These are phyloP conservation scores for Phoebastria nigripes DNA, from an alignment of 2,797 vertebrate genomes.

Conservation along the genomic window DNA sequence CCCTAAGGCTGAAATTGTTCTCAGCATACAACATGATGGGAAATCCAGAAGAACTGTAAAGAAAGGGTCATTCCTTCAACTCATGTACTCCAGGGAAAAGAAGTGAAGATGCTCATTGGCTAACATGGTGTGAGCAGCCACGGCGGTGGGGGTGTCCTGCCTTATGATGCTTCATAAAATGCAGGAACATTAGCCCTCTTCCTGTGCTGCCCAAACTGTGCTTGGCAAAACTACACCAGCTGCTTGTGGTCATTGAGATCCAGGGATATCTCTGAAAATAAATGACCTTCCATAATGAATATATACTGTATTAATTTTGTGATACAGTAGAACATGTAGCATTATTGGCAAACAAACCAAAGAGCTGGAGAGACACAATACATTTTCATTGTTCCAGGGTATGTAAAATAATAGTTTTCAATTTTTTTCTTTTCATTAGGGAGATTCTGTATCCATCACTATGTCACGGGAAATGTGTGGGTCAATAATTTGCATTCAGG, in stretches of 20 bases:
- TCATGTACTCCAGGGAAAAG: neutral
- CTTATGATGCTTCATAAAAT: neutral
- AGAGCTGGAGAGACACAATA: neutral
- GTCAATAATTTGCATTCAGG: constrained; percentile 71
- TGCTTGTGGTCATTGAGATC: neutral
- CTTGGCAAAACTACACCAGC: neutral
- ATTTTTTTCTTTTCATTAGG: constrained; percentile 20
- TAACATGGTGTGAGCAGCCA: neutral
- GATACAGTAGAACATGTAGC: neutral
- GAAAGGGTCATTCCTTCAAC: neutral
- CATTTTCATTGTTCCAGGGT: neutral
- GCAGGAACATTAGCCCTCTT: neutral
- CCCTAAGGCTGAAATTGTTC: constrained; percentile 20
- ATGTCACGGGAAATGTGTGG: constrained; percentile 57
- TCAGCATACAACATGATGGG: neutral
- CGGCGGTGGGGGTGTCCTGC: fast-evolving
- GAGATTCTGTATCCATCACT: constrained; percentile 39
- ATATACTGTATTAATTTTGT: neutral
- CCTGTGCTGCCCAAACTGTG: neutral
- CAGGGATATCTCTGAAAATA: neutral
- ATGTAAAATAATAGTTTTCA: neutral
- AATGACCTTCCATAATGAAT: neutral
- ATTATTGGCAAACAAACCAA: neutral
- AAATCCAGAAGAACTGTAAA: neutral
- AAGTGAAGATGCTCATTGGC: neutral